phyloP scores from a whole-genome alignment of 2,797 vertebrate species.

The Poeciliopsis gracilis region DNA sequence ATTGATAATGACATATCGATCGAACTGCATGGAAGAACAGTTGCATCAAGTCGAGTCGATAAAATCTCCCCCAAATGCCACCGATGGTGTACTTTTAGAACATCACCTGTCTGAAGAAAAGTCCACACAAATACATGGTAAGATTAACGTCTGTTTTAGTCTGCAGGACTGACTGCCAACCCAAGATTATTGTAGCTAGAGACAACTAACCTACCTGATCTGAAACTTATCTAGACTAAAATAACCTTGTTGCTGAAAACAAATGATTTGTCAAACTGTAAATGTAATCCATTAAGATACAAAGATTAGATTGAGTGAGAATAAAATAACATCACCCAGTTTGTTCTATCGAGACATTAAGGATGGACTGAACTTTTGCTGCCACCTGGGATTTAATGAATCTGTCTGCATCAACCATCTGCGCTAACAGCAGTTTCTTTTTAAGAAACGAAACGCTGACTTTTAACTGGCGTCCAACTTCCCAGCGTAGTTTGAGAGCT shows the following conservation, averaged over 20 bases:
- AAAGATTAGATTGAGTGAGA: not conserved
- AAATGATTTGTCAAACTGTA: not conserved
- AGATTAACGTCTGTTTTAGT: slow-evolving; percentile 9
- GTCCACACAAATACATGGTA: not conserved
- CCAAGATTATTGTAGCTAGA: not conserved
- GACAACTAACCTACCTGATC: not conserved
- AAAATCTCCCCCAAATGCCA: slow-evolving; percentile 15
- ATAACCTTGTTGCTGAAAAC: not conserved
- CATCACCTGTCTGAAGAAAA: slow-evolving; percentile 22
- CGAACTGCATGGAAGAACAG: slow-evolving; percentile 23
- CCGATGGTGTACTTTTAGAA: slow-evolving; percentile 22
- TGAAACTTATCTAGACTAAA: not conserved
- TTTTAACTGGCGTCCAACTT: slow-evolving; percentile 27
- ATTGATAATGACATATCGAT: slow-evolving; percentile 32
- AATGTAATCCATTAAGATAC: too few species aligned
- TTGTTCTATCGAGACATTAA: not conserved
- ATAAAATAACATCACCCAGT: not conserved
- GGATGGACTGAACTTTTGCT: not conserved
- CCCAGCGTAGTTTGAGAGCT: slow-evolving; percentile 19
- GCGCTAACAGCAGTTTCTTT: slow-evolving; percentile 19
- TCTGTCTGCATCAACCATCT: slow-evolving; percentile 21
- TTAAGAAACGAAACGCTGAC: slow-evolving; percentile 28
- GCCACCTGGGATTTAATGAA: slow-evolving; percentile 8
- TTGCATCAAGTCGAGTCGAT: slow-evolving; percentile 40
- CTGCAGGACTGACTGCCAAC: not conserved